These are phyloP conservation scores for Pelochelys cantorii DNA, from an alignment of 2,797 vertebrate species.

Conservation along the genomic window DNA sequence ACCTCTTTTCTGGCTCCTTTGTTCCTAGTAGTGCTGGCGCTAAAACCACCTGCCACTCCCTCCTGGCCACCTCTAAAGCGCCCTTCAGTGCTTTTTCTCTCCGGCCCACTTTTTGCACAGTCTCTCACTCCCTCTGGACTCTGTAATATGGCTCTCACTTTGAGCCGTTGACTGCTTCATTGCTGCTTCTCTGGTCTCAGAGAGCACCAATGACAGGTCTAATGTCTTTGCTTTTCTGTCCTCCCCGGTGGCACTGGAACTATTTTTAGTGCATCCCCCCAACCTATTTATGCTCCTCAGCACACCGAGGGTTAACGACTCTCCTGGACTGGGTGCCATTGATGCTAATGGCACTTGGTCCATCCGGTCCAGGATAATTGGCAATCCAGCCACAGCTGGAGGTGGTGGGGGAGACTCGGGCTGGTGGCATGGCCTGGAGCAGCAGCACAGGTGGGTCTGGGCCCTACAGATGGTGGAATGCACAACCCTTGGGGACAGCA, in stretches of 20 bases:
- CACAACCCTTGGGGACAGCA: too few relatives aligned
- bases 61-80: neutral
- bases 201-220: slow-evolving; percentile 19
- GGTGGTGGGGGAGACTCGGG: too few relatives aligned
- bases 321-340: too few relatives aligned
- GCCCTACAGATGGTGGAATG: too few relatives aligned
- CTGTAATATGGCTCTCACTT: neutral
- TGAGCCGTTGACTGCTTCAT: neutral
- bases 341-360: too few relatives aligned
- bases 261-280: too few relatives aligned
- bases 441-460: too few relatives aligned
- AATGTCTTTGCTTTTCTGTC: slow-evolving; percentile 19
- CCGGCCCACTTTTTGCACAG: neutral
- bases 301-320: too few relatives aligned
- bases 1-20: fast-evolving
- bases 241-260: neutral
- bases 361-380: too few relatives aligned
- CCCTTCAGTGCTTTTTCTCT: neutral
- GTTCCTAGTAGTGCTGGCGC: neutral
- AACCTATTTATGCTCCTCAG: too few relatives aligned
- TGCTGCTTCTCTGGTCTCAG: slow-evolving; percentile 14
- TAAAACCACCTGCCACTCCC: neutral
- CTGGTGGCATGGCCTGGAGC: too few relatives aligned
- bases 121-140: neutral
- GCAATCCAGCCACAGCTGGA: too few relatives aligned